A percentile compares a stretch with the other conserved stretches of the same genome.
These are phyloP conservation scores for Monochamus alternatus DNA, from an alignment of 2,888 invertebrate species.

Conservation along the genomic window DNA sequence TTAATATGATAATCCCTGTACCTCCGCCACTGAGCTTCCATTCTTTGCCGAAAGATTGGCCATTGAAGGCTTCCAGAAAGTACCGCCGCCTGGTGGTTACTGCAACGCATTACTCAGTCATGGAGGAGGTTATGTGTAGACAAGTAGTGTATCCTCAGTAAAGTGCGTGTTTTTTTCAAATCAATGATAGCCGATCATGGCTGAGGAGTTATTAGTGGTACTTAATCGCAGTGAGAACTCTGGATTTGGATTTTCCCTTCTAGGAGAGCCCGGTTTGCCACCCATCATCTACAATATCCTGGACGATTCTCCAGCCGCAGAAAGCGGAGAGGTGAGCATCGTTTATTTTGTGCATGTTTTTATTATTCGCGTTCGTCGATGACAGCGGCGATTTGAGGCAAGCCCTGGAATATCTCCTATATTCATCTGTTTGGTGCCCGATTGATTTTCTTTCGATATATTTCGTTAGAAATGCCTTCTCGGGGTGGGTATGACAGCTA, in stretches of 20 bases:
- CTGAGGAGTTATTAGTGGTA: slow-evolving; percentile 92
- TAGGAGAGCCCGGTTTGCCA: slow-evolving; percentile 92
- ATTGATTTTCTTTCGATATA: slow-evolving; percentile 19
- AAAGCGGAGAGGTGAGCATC: slow-evolving; percentile 86
- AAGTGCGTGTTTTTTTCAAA: slow-evolving; percentile 62
- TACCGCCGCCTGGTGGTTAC: slow-evolving; percentile 58
- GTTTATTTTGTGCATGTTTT: slow-evolving; percentile 42
- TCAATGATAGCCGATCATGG: slow-evolving; percentile 76
- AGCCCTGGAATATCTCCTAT: slow-evolving; percentile 20
- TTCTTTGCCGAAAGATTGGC: slow-evolving; percentile 32
- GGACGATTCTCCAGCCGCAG: slow-evolving; percentile 94
- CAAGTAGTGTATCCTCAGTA: slow-evolving; percentile 58
- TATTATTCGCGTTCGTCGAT: slow-evolving; percentile 39
- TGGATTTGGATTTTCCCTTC: slow-evolving; percentile 92
- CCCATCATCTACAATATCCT: slow-evolving; percentile 95
- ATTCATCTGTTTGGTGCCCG: slow-evolving; percentile 20
- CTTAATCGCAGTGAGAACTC: slow-evolving; percentile 89
- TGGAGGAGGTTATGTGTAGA: slow-evolving; percentile 68
- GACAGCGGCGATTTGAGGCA: slow-evolving; percentile 36
- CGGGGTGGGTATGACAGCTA: slow-evolving; percentile 24
- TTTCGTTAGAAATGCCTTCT: neutral
- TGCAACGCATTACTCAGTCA: slow-evolving; percentile 60
- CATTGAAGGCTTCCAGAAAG: slow-evolving; percentile 37
- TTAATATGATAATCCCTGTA: too few relatives aligned
- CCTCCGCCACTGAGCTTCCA: slow-evolving; percentile 26